These are phyloP conservation scores for Megalonaias nervosa DNA, from an alignment of 1,140 invertebrate species.

Conservation along the genomic window DNA sequence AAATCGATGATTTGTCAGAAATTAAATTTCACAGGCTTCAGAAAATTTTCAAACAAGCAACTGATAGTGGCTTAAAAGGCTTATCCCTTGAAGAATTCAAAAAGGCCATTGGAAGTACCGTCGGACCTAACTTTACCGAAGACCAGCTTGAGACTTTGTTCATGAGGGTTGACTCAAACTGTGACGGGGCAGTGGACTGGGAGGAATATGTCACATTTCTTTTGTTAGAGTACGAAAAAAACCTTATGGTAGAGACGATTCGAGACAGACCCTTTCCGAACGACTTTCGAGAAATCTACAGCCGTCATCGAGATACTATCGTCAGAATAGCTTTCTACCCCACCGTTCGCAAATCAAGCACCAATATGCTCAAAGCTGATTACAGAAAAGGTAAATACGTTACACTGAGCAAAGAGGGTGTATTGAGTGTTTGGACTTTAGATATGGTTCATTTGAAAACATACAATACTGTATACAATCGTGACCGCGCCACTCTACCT, in stretches of 20 bases:
- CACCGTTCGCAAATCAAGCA: conserved; percentile 34
- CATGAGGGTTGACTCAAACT: conserved; percentile 68
- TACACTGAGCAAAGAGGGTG: conserved; percentile 54
- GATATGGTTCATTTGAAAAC: conserved; percentile 51
- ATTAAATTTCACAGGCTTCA: conserved; percentile 35
- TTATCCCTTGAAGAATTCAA: conserved; percentile 60
- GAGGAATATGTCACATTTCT: conserved; percentile 67
- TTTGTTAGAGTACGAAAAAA: conserved; percentile 62
- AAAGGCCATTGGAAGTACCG: conserved; percentile 50
- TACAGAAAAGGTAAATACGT: conserved; percentile 49
- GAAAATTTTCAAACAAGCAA: conserved; percentile 51
- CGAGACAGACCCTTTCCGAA: conserved; percentile 54
- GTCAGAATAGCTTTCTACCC: conserved; percentile 50
- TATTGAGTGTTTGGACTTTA: conserved; percentile 51
- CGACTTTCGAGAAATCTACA: conserved; percentile 42
- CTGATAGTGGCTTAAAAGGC: conserved; percentile 46
- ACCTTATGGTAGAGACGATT: conserved; percentile 57
- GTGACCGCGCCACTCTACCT: conserved; percentile 37
- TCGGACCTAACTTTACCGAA: conserved; percentile 46
- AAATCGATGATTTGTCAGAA: conserved; percentile 1
- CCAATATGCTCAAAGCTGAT: conserved; percentile 23
- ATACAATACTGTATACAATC: conserved; percentile 28
- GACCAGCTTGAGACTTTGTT: conserved; percentile 57
- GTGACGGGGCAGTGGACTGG: conserved; percentile 68
- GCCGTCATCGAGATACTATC: conserved; percentile 50